phyloP scores from a whole-genome alignment of 2,113 vertebrate species.

The Fregata magnificens region DNA sequence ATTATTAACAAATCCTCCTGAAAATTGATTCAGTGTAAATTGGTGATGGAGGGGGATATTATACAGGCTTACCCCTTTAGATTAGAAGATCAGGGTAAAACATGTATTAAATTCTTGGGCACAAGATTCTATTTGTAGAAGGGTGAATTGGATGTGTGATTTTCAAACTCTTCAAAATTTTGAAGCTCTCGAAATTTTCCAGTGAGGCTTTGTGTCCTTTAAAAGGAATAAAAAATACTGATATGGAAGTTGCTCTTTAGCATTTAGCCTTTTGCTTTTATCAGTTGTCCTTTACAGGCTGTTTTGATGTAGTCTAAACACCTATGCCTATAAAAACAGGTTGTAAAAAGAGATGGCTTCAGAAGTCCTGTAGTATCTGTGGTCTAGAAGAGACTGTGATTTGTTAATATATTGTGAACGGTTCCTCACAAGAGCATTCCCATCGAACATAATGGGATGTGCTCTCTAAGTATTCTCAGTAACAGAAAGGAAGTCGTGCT shows the following conservation, averaged over 20 bases:
- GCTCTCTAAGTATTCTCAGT: accelerated
- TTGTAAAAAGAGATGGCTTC: neutral
- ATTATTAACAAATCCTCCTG: neutral
- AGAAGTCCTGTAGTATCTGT: neutral
- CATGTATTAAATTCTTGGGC: neutral
- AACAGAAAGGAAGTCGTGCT: neutral
- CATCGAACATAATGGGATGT: neutral
- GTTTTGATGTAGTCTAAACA: neutral
- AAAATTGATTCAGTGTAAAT: neutral
- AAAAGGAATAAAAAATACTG: neutral
- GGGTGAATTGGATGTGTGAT: neutral
- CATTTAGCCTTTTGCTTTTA: neutral
- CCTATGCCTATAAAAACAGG: neutral
- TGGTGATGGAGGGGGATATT: neutral
- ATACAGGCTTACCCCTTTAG: neutral
- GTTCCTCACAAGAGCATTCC: neutral
- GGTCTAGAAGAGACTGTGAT: neutral
- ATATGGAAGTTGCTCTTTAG: neutral
- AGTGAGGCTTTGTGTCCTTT: neutral
- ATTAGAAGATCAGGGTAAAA: neutral
- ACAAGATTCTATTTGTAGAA: neutral
- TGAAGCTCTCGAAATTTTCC: neutral
- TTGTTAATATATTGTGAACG: neutral
- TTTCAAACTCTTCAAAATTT: neutral
- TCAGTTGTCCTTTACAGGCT: neutral